phyloP scores from a whole-genome alignment of 2,113 vertebrate species.

The Alligator mississippiensis region DNA sequence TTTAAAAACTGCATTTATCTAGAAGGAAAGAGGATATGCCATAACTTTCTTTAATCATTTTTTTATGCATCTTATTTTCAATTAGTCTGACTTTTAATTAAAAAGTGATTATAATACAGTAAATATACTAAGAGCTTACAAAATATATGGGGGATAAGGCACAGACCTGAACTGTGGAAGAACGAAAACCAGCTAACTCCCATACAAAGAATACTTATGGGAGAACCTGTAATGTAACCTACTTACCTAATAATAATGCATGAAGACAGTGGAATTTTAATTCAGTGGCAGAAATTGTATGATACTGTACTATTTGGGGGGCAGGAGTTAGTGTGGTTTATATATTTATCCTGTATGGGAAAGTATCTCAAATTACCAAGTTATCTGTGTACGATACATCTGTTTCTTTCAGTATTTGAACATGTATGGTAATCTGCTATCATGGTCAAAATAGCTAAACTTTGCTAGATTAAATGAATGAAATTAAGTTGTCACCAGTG shows the following conservation, averaged over 20 bases:
- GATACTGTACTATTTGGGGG: neutral
- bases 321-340: neutral
- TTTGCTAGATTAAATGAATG: neutral
- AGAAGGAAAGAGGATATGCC: neutral
- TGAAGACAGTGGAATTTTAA: neutral
- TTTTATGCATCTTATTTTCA: neutral
- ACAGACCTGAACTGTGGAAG: neutral
- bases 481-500: neutral
- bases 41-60: neutral
- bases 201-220: neutral
- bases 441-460: too few species aligned
- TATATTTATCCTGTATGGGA: neutral
- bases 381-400: neutral
- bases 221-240: neutral
- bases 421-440: neutral
- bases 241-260: conserved; percentile 12
- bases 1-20: neutral
- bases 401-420: neutral
- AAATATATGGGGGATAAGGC: neutral
- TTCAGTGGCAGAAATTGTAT: neutral
- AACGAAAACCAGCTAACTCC: neutral
- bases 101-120: neutral
- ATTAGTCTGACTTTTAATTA: neutral
- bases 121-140: neutral
- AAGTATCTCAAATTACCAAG: neutral